A percentile compares a stretch with the other conserved stretches of the same genome.
Evolutionary conservation across 2,888 invertebrate species (phyloP).

Genomic region (Ophonus ardosiacus): DNA sequence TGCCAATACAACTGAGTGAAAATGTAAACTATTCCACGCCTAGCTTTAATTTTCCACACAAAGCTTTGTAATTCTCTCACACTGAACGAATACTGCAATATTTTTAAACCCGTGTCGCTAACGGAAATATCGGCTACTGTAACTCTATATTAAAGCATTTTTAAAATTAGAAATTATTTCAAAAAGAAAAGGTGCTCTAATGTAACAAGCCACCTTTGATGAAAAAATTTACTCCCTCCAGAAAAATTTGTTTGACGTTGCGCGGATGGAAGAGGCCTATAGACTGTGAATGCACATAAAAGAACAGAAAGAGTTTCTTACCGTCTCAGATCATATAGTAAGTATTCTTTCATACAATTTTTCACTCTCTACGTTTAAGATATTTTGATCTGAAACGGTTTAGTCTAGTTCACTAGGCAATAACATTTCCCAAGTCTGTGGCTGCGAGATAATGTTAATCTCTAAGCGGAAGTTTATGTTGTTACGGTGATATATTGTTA

Average conservation of each 20-base stretch:
- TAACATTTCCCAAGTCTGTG: constrained; percentile 44
- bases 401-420: constrained; percentile 66
- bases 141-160: not conserved
- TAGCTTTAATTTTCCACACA: not conserved
- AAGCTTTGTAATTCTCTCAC: not conserved
- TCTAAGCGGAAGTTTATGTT: constrained; percentile 51
- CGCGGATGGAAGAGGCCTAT: not conserved
- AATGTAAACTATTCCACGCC: not conserved
- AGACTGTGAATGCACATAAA: not conserved
- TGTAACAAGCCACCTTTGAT: not conserved
- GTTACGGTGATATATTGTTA: constrained; percentile 60
- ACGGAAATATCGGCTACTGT: not conserved
- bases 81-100: not conserved
- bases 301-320: not conserved
- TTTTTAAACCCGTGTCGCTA: not conserved
- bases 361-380: constrained; percentile 63
- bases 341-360: not conserved
- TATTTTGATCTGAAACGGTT: constrained; percentile 66
- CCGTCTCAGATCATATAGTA: not conserved
- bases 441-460: constrained; percentile 62
- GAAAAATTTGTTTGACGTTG: not conserved
- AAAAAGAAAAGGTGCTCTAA: not conserved
- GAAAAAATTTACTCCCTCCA: not conserved
- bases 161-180: not conserved
- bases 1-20: not conserved